These are phyloP conservation scores for Macrosoma leucophasiata DNA, from an alignment of 2,888 invertebrate genomes.

Conservation along the genomic window DNA sequence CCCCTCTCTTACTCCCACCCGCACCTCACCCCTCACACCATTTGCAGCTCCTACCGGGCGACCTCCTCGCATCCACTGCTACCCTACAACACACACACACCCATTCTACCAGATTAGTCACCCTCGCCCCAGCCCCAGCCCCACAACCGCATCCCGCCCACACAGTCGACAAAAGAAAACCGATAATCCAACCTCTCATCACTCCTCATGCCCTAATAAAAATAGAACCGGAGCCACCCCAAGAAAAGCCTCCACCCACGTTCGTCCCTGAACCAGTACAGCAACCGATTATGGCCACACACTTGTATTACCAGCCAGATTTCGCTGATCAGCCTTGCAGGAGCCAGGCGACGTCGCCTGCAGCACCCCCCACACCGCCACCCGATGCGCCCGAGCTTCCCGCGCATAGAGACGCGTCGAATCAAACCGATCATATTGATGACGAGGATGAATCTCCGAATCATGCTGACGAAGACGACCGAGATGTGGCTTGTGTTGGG, in stretches of 20 bases:
- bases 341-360: constrained; percentile 77
- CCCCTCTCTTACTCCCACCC: constrained; percentile 57
- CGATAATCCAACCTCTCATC: constrained; percentile 65
- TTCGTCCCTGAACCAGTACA: constrained; percentile 67
- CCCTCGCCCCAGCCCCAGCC: constrained; percentile 76
- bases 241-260: constrained; percentile 57
- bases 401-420: constrained; percentile 86
- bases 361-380: constrained; percentile 70
- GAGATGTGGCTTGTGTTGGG: constrained; percentile 63
- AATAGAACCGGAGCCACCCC: constrained; percentile 80
- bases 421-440: constrained; percentile 86
- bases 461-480: constrained; percentile 63
- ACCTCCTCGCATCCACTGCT: constrained; percentile 78
- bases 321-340: constrained; percentile 68
- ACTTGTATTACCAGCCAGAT: constrained; percentile 75
- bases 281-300: constrained; percentile 71
- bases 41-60: constrained; percentile 80
- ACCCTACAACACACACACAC: constrained; percentile 81
- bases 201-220: constrained; percentile 78
- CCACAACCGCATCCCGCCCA: constrained; percentile 52
- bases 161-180: constrained; percentile 55
- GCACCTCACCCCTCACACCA: constrained; percentile 78
- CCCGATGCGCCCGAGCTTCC: constrained; percentile 75
- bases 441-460: constrained; percentile 79
- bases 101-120: constrained; percentile 80